Evolutionary conservation across 2,888 invertebrate genomes (phyloP), one percentile per base, ranked within the genome.

Genomic region (Polydrusus cervinus): DNA sequence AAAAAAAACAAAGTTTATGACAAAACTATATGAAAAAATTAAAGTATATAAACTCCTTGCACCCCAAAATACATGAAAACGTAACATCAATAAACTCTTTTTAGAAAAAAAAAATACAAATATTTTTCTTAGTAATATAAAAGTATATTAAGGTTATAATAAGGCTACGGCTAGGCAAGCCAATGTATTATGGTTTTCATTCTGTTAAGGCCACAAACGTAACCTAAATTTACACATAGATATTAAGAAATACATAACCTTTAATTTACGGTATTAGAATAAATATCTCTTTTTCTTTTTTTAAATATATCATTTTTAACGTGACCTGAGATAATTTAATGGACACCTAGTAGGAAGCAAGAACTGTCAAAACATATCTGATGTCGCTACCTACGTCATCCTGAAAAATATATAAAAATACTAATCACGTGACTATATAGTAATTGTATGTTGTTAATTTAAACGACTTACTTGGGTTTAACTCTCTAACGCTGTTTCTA

Each of bases 301-400:
- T 25, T 71, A 20, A 38, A 38, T 60, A 60, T 60, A 51, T 49
- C 38, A 53, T 20, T 55, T 49, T 66, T 67, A 66, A 67, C 30
- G 40, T 47, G 70, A 74, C 66, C 67, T 75, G 66, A 71, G 66
- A 25, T 40, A 30, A 61, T 71, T 68, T 57, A 68, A 68, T 68
- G 57, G 68, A 68, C 68, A 57, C 34, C 43, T 71, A 77, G 51
- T 71, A 77, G 18, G 77, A 62, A 70, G 77, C 71, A 16, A 77
- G 66, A 18, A 74, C 74, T n/a, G 67, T 64, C 86, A 93, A 90
- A 86, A 92, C 89, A 86, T 90, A 89, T 87, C 92, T 92, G 86
- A 91, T 89, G 79, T 91, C 89, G 84, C 89, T 90, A 86, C 89
- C 88, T 86, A 90, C 87, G 86, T 93, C 92, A 87, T 92, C 92